phyloP scores from a whole-genome alignment of 2,797 vertebrate species.

The Lepidocolaptes lacrymiger region DNA sequence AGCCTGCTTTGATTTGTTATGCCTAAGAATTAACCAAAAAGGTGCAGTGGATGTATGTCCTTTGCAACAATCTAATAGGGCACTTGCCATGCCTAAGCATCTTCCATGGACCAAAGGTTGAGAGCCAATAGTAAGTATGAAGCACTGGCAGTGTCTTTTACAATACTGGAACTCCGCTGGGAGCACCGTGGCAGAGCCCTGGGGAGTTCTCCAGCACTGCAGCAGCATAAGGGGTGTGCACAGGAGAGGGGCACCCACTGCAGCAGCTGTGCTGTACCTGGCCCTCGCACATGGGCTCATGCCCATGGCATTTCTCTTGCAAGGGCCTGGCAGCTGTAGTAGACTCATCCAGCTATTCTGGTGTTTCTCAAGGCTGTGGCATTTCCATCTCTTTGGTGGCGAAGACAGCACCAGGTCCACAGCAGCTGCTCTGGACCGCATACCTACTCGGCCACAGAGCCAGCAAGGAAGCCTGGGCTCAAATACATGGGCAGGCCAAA shows the following conservation, averaged over 20 bases:
- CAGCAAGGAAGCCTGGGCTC: rapidly evolving
- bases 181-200: neutral
- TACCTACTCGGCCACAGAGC: neutral
- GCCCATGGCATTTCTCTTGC: neutral
- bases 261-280: neutral
- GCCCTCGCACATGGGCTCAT: neutral
- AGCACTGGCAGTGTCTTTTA: neutral
- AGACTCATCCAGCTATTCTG: neutral
- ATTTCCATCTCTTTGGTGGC: neutral
- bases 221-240: neutral
- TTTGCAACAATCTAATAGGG: neutral
- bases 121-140: neutral
- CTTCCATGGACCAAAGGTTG: neutral
- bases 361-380: neutral
- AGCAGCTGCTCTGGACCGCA: neutral
- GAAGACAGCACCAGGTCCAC: neutral
- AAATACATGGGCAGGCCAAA: neutral
- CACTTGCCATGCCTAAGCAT: neutral
- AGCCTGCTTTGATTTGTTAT: neutral
- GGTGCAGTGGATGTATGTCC: neutral
- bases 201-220: neutral
- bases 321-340: rapidly evolving
- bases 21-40: neutral
- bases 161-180: neutral
- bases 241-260: neutral